Evolutionary conservation across 2,888 invertebrate genomes (phyloP), one percentile per base, ranked within the genome.

Genomic region (Xanthorhoe designata): DNA sequence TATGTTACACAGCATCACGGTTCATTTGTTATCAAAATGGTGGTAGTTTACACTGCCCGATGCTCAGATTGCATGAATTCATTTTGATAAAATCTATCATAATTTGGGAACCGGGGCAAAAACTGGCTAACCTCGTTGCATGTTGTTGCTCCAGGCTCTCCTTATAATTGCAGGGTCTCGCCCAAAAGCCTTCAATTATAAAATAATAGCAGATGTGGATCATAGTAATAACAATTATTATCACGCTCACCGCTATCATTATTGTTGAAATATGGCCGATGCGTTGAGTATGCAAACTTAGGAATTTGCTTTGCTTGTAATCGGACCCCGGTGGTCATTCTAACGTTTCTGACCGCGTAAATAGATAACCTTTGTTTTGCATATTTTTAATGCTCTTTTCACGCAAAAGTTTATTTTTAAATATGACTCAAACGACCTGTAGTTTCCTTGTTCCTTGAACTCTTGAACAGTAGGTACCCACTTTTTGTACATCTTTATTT

Each of bases 161-260:
- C 84, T 91, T 87, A 93, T 93, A 93, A 93, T 93, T 93, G 92
- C 84, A 83, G 91, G 92, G 91, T 93, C 92, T 91, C 90, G 89
- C 90, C 90, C 91, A 90, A 93, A 92, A 92, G 84, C 90, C 85
- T 66, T 91, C 91, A 93, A 93, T 93, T 93, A 93, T 93, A 92
- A 93, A 92, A 92, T 93, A 93, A 93, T 93, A 92, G 90, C 90
- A 92, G 92, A 92, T 92, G 91, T 88, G 91, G 90, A 91, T 92
- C 91, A 90, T 92, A 92, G 91, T 93, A 93, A 93, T 93, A 92
- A 92, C 92, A 93, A 93, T 93, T 92, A 93, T 93, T 93, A 93
- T 92, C 92, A 90, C 93, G 92, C 92, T 90, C 87, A 86, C 83
- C 75, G 86, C 86, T 88, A 87, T 92, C 88, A 93, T 93, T 93